A percentile compares a stretch with the other conserved stretches of the same genome.
Conservation (phyloP, 2,888 invertebrate species). For the Heliconius ismenius region DNA sequence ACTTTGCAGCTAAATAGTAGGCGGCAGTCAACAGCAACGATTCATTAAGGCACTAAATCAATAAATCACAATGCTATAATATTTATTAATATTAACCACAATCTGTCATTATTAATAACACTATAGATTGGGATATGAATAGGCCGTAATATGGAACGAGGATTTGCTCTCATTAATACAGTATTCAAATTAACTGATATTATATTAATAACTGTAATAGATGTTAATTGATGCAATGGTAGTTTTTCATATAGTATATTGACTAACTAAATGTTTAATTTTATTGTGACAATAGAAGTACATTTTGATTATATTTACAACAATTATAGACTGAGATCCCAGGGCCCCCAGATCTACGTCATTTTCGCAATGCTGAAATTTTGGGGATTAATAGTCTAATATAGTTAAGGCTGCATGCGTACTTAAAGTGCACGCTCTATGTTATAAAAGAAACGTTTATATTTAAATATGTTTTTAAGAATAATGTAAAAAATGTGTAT, state of each 20-base stretch:
- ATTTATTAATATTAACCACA: slow-evolving; percentile 43
- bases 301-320: neutral
- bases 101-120: slow-evolving; percentile 44
- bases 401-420: no score
- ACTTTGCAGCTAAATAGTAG: slow-evolving; percentile 23
- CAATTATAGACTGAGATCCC: neutral
- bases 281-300: slow-evolving; percentile 4
- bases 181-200: slow-evolving; percentile 37
- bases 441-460: no score
- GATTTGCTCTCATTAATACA: slow-evolving; percentile 34
- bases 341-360: no score
- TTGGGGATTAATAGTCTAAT: no score
- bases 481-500: no score
- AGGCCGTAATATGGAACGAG: slow-evolving; percentile 36
- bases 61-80: slow-evolving; percentile 44
- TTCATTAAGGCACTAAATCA: slow-evolving; percentile 35
- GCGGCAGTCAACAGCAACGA: slow-evolving; percentile 31
- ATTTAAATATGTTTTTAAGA: no score
- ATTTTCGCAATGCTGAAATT: no score
- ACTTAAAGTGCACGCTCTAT: no score
- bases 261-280: slow-evolving; percentile 2
- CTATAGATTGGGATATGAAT: slow-evolving; percentile 42
- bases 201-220: slow-evolving; percentile 20
- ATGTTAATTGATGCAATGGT: slow-evolving; percentile 30
- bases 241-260: slow-evolving; percentile 9